These are phyloP conservation scores for Caenorhabditis imperialis DNA, from an alignment of 2,888 invertebrate species.

Conservation along the genomic window DNA sequence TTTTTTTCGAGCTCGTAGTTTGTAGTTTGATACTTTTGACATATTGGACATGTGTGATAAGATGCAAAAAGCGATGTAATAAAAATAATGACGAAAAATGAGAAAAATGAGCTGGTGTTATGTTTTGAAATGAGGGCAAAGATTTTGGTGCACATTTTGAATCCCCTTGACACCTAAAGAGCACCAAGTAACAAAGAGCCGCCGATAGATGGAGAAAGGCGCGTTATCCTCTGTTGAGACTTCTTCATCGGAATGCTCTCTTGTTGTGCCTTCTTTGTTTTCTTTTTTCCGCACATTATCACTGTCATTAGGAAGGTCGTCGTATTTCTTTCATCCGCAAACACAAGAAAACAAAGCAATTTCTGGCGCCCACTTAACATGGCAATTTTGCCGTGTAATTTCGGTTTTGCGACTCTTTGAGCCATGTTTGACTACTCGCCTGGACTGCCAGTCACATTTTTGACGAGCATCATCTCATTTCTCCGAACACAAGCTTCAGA, in stretches of 20 bases:
- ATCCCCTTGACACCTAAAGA: conserved; percentile 54
- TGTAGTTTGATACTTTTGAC: too few relatives aligned
- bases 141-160: conserved; percentile 34
- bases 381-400: conserved; percentile 51
- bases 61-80: too few relatives aligned
- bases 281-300: conserved; percentile 21
- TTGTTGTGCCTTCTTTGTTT: conserved; percentile 32
- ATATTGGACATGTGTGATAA: too few relatives aligned
- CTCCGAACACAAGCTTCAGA: conserved; percentile 35
- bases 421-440: conserved; percentile 37
- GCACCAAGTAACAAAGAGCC: conserved; percentile 55
- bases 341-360: conserved; percentile 28
- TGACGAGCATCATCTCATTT: conserved; percentile 53
- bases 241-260: conserved; percentile 41
- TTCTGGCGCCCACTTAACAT: conserved; percentile 27
- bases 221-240: conserved; percentile 44
- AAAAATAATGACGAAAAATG: neutral
- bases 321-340: neutral
- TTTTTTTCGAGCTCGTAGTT: too few relatives aligned
- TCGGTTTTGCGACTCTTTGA: conserved; percentile 32
- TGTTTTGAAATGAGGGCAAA: conserved; percentile 47
- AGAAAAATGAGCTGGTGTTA: conserved; percentile 46
- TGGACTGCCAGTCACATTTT: conserved; percentile 45
- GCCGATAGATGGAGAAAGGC: conserved; percentile 51
- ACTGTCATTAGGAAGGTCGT: conserved; percentile 6